Evolutionary conservation across 1,140 invertebrate genomes (phyloP).

Genomic region (Pteromalus puparum): DNA sequence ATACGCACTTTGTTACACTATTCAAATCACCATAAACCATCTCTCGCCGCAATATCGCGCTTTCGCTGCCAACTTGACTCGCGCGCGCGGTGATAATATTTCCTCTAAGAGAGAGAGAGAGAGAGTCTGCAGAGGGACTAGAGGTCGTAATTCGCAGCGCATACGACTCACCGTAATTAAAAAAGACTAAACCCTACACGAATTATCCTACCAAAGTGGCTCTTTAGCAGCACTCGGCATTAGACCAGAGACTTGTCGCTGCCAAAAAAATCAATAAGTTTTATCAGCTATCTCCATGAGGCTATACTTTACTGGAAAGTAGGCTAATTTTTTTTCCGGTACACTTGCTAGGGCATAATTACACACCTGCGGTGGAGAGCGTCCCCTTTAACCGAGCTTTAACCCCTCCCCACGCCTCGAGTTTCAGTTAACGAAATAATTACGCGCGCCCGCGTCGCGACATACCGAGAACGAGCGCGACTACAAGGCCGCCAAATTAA

Average conservation of each 20-base stretch:
- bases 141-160: too few species aligned
- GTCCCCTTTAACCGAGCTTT: too few species aligned
- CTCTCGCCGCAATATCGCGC: neutral
- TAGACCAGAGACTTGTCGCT: neutral
- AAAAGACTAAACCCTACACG: too few species aligned
- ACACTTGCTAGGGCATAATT: constrained; percentile 6
- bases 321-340: constrained; percentile 22
- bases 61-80: neutral
- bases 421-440: constrained; percentile 20
- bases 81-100: neutral
- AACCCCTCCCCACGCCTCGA: neutral
- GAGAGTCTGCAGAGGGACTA: too few species aligned
- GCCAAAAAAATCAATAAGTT: constrained; percentile 27
- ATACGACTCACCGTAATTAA: too few species aligned
- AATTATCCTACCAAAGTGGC: too few species aligned
- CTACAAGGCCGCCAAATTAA: neutral
- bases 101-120: too few species aligned
- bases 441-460: neutral
- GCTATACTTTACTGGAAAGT: neutral
- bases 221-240: neutral
- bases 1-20: neutral
- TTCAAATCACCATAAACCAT: neutral
- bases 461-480: neutral
- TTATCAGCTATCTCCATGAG: constrained; percentile 10
- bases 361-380: neutral